Evolutionary conservation across 2,888 invertebrate genomes (phyloP).

Genomic region (Troides helena): DNA sequence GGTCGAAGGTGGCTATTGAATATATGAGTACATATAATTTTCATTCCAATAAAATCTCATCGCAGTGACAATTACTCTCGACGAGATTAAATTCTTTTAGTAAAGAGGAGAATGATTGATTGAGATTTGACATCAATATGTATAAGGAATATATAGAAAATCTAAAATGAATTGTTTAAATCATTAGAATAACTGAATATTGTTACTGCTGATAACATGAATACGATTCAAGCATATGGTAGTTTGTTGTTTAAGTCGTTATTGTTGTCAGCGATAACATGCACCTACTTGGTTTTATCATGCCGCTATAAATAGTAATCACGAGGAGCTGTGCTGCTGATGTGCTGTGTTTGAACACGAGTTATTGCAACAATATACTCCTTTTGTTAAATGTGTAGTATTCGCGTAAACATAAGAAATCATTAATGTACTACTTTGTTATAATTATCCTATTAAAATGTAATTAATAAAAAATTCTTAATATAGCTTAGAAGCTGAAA

Average conservation of each 20-base stretch:
- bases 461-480: no score
- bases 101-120: background rate
- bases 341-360: slow-evolving; percentile 25
- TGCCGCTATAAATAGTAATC: slow-evolving; percentile 58
- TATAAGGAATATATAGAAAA: no score
- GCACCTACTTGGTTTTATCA: slow-evolving; percentile 57
- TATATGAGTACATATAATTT: no score
- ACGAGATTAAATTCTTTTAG: no score
- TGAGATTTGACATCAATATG: background rate
- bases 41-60: no score
- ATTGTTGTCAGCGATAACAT: slow-evolving; percentile 66
- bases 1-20: no score
- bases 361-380: background rate
- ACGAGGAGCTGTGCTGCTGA: slow-evolving; percentile 37
- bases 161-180: no score
- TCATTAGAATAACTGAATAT: slow-evolving; percentile 10
- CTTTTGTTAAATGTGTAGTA: background rate
- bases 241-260: slow-evolving; percentile 52
- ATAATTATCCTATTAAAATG: no score
- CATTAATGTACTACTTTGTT: background rate
- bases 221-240: slow-evolving; percentile 23
- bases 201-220: slow-evolving; percentile 14
- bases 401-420: background rate
- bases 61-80: no score
- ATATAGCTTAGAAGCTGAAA: no score